Base-by-base conservation (phyloP, 2,888 invertebrate species). In the Thereva unica region DNA sequence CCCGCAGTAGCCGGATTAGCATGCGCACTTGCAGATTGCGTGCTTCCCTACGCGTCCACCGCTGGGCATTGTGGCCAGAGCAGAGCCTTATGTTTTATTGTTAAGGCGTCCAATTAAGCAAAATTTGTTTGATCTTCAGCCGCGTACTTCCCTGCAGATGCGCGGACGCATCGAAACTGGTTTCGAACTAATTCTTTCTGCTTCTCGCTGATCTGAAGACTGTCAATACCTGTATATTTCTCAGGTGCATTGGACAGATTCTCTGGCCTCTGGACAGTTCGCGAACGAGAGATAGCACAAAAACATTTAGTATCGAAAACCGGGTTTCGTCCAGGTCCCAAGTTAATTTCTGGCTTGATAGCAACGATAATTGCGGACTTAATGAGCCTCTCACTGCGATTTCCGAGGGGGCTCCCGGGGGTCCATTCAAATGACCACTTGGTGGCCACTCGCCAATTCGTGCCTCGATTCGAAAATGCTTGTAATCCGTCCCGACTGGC, bases 101-200 rank as follows among this genome's bases (percentile, higher is more conserved):
- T 67, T 69, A 69, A 69, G 66, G 55, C 67, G 66, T 67, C 67
- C 69, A 69, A 69, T 69, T 69, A 69, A 69, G 69, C 66, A 64
- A 67, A 69, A 67, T 69, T 67, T 68, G 67, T 69, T 69, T 69
- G 69, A 69, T 69, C 67, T 67, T n/a, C 7, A 50, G 54, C 69
- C 69, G 67, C 69, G 6, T 23, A 8, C 61, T 40, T 40, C 55
- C 55, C 6, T 42, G n/a, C n/a, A 56, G 59, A 59, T 49, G 49
- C 59, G 49, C 23, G 54, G 54, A 38, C 35, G 10, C 41, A 47
- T 47, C 55, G 42, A 47, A 35, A 59, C 56, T 12, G 42, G 41
- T 23, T 38, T 41, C 23, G 56, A 10, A 47, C 59, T 37, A 49
- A 45, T 56, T 56, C 56, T 35, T 56, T 44, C 44, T 56, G 44